phyloP scores from a whole-genome alignment of 2,113 vertebrate species.

The Sclerurus mexicanus region DNA sequence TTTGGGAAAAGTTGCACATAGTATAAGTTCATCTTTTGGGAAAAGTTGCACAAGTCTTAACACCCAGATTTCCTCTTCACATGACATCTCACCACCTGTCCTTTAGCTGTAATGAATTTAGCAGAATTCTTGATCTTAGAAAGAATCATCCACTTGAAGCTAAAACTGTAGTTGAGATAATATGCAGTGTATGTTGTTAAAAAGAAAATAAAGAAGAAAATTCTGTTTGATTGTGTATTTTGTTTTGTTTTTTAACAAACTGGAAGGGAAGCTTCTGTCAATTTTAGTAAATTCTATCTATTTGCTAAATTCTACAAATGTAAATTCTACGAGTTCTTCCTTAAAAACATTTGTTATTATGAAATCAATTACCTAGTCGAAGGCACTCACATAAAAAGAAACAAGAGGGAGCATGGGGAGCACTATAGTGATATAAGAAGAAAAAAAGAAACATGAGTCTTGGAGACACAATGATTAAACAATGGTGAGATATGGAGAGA shows the following conservation, averaged over 20 bases:
- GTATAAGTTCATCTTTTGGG: background rate
- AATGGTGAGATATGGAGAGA: fast-evolving
- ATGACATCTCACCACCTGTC: background rate
- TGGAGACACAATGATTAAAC: background rate
- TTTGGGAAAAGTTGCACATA: background rate
- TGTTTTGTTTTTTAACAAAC: background rate
- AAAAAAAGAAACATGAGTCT: background rate
- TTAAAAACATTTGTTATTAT: background rate
- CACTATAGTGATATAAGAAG: background rate
- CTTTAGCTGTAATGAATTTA: background rate
- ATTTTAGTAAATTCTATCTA: background rate
- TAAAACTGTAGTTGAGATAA: background rate
- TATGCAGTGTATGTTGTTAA: background rate
- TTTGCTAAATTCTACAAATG: background rate
- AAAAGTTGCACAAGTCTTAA: background rate
- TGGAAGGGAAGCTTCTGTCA: background rate
- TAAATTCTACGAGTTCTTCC: background rate
- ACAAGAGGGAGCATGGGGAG: background rate
- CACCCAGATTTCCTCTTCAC: background rate
- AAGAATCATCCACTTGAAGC: background rate
- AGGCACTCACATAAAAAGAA: background rate
- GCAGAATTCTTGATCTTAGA: background rate
- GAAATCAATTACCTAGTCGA: background rate
- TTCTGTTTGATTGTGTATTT: background rate
- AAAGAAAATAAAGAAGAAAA: background rate